A percentile compares a stretch with the other conserved stretches of the same genome.
phyloP scores from a whole-genome alignment of 2,113 vertebrate species.

The Quiscalus mexicanus region DNA sequence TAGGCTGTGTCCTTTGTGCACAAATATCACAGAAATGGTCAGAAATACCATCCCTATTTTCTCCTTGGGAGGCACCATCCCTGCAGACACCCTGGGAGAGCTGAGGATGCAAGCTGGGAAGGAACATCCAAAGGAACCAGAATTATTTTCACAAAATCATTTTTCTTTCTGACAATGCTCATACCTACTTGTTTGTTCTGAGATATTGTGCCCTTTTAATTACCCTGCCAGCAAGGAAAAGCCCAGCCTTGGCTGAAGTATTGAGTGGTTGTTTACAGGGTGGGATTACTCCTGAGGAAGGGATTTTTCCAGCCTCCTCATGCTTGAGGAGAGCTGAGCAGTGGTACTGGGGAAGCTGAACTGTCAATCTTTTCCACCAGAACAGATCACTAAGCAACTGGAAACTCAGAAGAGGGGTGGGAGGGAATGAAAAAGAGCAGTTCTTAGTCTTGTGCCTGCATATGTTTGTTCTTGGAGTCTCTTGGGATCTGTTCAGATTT shows the following conservation, averaged over 20 bases:
- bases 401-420: not conserved
- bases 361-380: not conserved
- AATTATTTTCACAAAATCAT: not conserved
- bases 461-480: not conserved
- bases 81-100: not conserved
- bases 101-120: not conserved
- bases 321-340: not conserved
- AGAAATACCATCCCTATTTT: not conserved
- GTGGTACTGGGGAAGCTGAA: not conserved
- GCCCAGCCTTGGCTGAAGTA: not conserved
- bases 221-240: not conserved
- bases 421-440: not conserved
- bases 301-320: not conserved
- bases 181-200: not conserved
- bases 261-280: not conserved
- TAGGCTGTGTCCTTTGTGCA: not conserved
- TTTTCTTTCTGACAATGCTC: not conserved
- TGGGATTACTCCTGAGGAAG: not conserved
- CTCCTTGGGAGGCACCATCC: not conserved
- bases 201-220: not conserved
- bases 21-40: not conserved
- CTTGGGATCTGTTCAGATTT: not conserved
- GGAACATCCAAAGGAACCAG: not conserved
- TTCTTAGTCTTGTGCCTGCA: not conserved
- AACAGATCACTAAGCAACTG: not conserved